phyloP scores from a whole-genome alignment of 2,797 vertebrate species.

The Gambusia yucatana region DNA sequence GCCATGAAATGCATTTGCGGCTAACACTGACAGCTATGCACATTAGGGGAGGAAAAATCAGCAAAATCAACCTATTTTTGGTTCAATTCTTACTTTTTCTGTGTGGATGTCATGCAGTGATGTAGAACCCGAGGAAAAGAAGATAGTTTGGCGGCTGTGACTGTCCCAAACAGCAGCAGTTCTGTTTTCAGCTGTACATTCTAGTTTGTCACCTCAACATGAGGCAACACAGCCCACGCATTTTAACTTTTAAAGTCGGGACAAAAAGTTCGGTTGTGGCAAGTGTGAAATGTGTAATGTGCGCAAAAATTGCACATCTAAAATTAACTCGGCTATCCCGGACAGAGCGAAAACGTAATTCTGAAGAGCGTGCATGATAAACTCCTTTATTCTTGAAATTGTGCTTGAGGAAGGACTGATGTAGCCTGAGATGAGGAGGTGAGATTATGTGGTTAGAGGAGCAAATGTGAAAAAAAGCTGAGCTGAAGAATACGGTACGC shows the following conservation, averaged over 20 bases:
- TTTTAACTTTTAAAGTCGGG: neutral
- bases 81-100: neutral
- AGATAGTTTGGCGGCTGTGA: neutral
- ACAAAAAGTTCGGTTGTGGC: neutral
- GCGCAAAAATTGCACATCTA: neutral
- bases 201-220: neutral
- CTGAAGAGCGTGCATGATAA: neutral
- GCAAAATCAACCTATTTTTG: neutral
- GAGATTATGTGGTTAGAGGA: constrained; percentile 1
- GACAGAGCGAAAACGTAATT: neutral
- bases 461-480: neutral
- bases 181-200: neutral
- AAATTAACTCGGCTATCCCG: neutral
- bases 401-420: neutral
- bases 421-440: neutral
- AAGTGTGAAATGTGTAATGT: neutral
- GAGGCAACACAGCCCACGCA: neutral
- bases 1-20: neutral
- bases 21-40: neutral
- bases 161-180: neutral
- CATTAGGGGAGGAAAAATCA: neutral
- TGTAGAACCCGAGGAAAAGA: neutral
- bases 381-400: neutral
- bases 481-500: neutral
- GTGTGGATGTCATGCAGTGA: neutral